Base-by-base conservation (phyloP, 1,140 invertebrate genomes). In the Hydropsyche tenuis region DNA sequence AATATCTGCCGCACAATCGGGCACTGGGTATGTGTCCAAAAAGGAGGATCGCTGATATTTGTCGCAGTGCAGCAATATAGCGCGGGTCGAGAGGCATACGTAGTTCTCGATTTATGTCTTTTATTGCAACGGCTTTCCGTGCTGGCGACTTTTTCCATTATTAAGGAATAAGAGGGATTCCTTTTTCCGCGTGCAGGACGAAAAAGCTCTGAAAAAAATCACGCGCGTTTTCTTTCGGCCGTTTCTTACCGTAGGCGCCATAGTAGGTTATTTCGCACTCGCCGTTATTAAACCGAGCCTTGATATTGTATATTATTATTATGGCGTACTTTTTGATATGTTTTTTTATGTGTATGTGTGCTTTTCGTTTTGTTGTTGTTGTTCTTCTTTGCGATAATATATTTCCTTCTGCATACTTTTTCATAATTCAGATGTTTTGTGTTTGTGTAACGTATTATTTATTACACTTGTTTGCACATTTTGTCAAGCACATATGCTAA, bases 11-110 rank as follows among this genome's bases (percentile, higher is more conserved):
- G 4, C 14, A 4, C 9, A 37, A 37, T 37, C 30, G 9, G 30
- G 9, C 3, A 37, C 30, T 37, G 30, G 30, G 3, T 37, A 4
- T 9, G n/a, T n/a, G n/a, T n/a, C n/a, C n/a, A n/a, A n/a, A 37
- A 48, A 48, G 14, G 16, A 48, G 14, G 1, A 20, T 9, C 30
- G 69, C 53, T 46, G 71, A 73, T 73, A 65, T 73, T 73, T 73
- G 71, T 73, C 71, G 71, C 71, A 73, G 45, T 73, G 71, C 71
- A 73, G 71, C 45, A 53, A 64, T 65, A 37, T 37, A 64, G 64
- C 18, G 30, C 6, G 7, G 22, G 9, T 18, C 30, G 43, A 4
- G n/a, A n/a, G 46, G 64, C 62, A 69, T 72, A 64, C 56, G 56
- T 16, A 30, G n/a, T n/a, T n/a, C 30, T 37, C 23, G 46, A 73